Percentiles rank a stretch among this genome's conserved stretches.
These are phyloP conservation scores for Nerophis ophidion DNA, from an alignment of 2,113 vertebrate species.

Conservation along the genomic window DNA sequence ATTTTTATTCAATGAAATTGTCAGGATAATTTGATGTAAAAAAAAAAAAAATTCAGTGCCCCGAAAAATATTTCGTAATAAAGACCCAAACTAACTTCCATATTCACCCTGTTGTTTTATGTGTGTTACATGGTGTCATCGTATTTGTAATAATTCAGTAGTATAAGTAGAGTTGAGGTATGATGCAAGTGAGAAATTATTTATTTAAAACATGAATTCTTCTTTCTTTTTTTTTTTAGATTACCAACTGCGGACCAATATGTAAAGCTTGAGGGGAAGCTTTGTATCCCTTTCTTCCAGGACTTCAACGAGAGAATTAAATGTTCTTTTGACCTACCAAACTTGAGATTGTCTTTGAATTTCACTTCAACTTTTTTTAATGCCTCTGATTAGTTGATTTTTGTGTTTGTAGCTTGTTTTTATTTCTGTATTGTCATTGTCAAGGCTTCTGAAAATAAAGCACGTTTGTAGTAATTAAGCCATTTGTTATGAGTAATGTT, in stretches of 20 bases:
- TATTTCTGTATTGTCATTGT: conserved; percentile 14
- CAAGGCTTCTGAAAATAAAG: conserved; percentile 26
- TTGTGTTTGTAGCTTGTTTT: conserved; percentile 23
- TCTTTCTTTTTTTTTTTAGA: conserved; percentile 50
- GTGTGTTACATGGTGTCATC: no score
- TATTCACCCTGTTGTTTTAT: no score
- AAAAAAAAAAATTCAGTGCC: no score
- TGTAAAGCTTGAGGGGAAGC: conserved; percentile 24
- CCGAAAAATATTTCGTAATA: no score
- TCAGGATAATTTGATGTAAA: no score
- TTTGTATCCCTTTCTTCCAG: conserved; percentile 1
- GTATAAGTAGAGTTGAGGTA: no score
- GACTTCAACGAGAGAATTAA: conserved; percentile 21
- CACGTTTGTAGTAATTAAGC: conserved; percentile 21
- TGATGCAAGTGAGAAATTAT: background rate
- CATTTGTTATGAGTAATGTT: background rate
- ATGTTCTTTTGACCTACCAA: conserved; percentile 28
- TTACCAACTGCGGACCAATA: conserved; percentile 74
- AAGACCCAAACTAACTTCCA: no score
- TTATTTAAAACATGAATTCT: background rate
- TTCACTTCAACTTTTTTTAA: conserved; percentile 33
- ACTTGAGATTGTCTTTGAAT: conserved; percentile 38
- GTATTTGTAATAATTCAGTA: no score
- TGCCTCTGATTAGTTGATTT: conserved; percentile 19
- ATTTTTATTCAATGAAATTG: no score